Base-by-base conservation (phyloP, 1,140 invertebrate species). In the Notospermus geniculatus region DNA sequence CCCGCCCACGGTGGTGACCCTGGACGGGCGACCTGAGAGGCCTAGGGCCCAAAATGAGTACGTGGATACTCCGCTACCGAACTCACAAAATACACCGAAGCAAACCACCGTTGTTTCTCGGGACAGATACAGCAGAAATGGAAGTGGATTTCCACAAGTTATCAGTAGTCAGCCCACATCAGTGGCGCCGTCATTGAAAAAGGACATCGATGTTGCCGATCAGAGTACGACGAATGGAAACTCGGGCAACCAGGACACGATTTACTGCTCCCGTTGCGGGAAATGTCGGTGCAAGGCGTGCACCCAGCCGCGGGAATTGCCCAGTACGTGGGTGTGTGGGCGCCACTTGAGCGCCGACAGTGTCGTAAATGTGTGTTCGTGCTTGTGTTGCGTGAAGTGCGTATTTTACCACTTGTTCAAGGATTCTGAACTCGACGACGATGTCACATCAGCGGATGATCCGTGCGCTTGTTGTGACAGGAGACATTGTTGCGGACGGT, bases 381-480 rank as follows among this genome's bases (percentile, higher is more conserved):
- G 93, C 78, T 86, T 96, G 81, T 96, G 93, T 83, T 95, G 92
- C 80, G 92, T 93, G 67, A 93, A 95, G 78, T 91, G 89, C 45
- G 77, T 93, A 30, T 93, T 95, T 80, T 97, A 96, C 81, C 93
- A 96, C 78, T 95, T 91, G 81, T 87, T 88, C 63, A 87, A 89
- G 73, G 89, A 90, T 70, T 86, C 86, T 62, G 88, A 89, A 62
- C 84, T 84, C 50, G 86, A 82, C 28, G 57, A 53, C 1, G 69
- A 72, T 11, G 85, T 85, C 55, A 82, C 84, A 60, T 91, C 88
- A 75, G 89, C 90, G 65, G 90, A 92, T 79, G 88, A 93, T 81
- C 92, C 91, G 2, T 93, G 91, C 79, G 90, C 90, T 54, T 93
- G 91, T 80, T 79, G 74, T 30, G 64, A 64, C 9, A 65, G 66